phyloP scores from a whole-genome alignment of 2,797 vertebrate species.

The Rhincodon typus region DNA sequence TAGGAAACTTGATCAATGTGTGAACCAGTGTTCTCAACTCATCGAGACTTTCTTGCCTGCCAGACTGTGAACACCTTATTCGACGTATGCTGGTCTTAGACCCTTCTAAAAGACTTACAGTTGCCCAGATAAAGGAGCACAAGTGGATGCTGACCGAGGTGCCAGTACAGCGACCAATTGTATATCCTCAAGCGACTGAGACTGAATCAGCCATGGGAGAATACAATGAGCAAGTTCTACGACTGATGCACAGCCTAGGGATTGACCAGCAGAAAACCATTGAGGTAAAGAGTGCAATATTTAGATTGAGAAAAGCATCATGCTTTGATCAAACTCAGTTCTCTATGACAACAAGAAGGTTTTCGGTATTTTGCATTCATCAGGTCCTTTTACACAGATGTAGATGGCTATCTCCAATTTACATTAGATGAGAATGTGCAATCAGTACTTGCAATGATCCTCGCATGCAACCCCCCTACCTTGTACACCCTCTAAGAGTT shows the following conservation, averaged over 20 bases:
- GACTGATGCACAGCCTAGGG: slow-evolving; percentile 95
- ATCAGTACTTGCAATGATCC: neutral
- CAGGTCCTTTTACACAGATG: neutral
- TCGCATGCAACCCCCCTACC: no score
- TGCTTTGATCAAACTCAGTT: neutral
- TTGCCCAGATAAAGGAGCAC: slow-evolving; percentile 95
- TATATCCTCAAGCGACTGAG: slow-evolving; percentile 74
- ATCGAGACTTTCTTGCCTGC: neutral
- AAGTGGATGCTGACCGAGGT: slow-evolving; percentile 93
- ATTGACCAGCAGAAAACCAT: slow-evolving; percentile 96
- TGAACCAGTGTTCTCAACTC: slow-evolving; percentile 17
- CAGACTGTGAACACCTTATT: slow-evolving; percentile 96
- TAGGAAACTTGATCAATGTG: slow-evolving; percentile 6
- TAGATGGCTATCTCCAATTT: neutral
- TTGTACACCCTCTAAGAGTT: no score
- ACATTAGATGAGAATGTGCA: neutral
- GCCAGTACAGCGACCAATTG: slow-evolving; percentile 76
- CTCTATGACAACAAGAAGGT: neutral
- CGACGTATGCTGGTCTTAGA: slow-evolving; percentile 94
- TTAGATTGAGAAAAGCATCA: slow-evolving; percentile 34
- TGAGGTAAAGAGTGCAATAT: slow-evolving; percentile 65
- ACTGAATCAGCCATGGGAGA: slow-evolving; percentile 71
- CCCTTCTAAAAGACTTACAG: slow-evolving; percentile 82
- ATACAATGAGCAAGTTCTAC: slow-evolving; percentile 90
- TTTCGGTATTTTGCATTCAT: neutral